These are phyloP conservation scores for Punctoribates punctum DNA, from an alignment of 2,888 invertebrate genomes.

Conservation along the genomic window DNA sequence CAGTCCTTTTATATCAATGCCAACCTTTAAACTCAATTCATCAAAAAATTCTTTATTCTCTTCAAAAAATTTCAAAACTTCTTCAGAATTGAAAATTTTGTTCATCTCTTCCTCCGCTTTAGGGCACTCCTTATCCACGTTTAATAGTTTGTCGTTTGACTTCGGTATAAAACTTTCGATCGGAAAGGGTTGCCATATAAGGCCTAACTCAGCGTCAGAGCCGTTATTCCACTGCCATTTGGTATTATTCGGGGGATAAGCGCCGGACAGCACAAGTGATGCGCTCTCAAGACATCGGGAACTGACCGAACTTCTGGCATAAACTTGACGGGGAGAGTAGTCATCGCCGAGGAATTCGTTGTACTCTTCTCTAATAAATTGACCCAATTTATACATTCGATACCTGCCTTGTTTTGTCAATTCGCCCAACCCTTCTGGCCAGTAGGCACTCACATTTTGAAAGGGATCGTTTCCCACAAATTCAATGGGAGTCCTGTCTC, in stretches of 20 bases:
- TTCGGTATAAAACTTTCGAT: constrained; percentile 18
- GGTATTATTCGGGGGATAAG: constrained; percentile 9
- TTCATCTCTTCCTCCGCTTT: neutral
- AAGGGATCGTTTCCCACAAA: constrained; percentile 42
- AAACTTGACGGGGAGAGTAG: constrained; percentile 31
- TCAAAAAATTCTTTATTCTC: constrained; percentile 19
- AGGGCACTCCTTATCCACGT: constrained; percentile 23
- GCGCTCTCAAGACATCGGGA: constrained; percentile 41
- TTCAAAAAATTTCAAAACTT: neutral
- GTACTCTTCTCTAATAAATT: constrained; percentile 38
- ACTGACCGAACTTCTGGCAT: constrained; percentile 30
- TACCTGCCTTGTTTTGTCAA: constrained; percentile 35
- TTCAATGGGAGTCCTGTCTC: constrained; percentile 38
- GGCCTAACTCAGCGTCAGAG: constrained; percentile 13
- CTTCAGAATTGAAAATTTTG: constrained; percentile 4
- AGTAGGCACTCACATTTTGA: constrained; percentile 10
- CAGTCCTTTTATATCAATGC: neutral
- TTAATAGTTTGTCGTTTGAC: constrained; percentile 26
- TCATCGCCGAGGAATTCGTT: constrained; percentile 12
- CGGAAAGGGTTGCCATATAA: constrained; percentile 36
- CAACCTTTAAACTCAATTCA: constrained; percentile 17
- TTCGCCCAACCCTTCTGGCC: constrained; percentile 42
- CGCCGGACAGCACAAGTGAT: constrained; percentile 13
- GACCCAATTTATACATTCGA: constrained; percentile 42
- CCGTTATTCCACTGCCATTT: constrained; percentile 30